phyloP scores from a whole-genome alignment of 2,797 vertebrate genomes.

The Neostethus bicornis region DNA sequence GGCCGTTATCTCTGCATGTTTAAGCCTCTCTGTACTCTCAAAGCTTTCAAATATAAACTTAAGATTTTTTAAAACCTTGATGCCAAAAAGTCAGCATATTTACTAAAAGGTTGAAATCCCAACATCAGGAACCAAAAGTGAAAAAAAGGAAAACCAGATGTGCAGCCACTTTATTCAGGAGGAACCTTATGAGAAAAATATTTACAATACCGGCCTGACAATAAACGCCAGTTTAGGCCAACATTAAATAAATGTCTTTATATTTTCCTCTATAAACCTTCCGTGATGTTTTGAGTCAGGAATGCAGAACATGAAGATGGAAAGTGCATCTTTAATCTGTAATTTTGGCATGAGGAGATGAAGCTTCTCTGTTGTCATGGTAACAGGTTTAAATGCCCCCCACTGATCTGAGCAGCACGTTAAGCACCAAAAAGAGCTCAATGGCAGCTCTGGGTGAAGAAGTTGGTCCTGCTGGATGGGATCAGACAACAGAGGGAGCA shows the following conservation, averaged over 20 bases:
- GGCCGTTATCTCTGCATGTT: too few relatives aligned
- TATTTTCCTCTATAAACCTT: slow-evolving; percentile 5
- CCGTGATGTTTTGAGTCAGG: background rate
- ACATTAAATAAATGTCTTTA: slow-evolving; percentile 3
- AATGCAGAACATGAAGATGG: slow-evolving; percentile 5
- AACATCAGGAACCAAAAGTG: too few relatives aligned
- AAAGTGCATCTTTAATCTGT: slow-evolving; percentile 10
- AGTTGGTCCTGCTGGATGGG: slow-evolving; percentile 16
- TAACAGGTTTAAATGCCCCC: background rate
- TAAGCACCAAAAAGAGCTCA: slow-evolving; percentile 10
- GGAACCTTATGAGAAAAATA: slow-evolving; percentile 60
- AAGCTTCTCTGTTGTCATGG: slow-evolving; percentile 20
- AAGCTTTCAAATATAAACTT: too few relatives aligned
- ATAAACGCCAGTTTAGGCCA: slow-evolving; percentile 9
- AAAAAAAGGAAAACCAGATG: slow-evolving; percentile 26
- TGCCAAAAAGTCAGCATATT: too few relatives aligned
- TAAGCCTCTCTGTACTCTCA: too few relatives aligned
- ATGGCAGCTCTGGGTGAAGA: slow-evolving; percentile 14
- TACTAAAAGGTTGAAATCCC: too few relatives aligned
- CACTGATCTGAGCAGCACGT: slow-evolving; percentile 17
- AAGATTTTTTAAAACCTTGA: too few relatives aligned
- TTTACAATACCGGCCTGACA: slow-evolving; percentile 56
- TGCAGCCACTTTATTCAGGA: slow-evolving; percentile 61
- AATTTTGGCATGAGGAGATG: slow-evolving; percentile 27
- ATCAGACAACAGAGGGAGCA: slow-evolving; percentile 41